phyloP scores from a whole-genome alignment of 2,797 vertebrate species.

The Anomalospiza imberbis region DNA sequence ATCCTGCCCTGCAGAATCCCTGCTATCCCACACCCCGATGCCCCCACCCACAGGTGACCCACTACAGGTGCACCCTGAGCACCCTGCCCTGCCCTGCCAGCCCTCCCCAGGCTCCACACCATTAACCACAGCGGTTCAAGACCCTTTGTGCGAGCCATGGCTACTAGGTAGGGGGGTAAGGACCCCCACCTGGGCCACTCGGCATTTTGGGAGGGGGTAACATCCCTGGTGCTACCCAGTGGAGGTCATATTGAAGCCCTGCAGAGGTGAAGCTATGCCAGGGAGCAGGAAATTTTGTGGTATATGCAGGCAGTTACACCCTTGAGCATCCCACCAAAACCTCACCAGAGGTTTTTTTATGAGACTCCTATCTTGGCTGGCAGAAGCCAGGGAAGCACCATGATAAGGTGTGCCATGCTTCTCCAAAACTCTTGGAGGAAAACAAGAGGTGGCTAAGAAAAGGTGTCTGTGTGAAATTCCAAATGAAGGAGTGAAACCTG shows the following conservation, averaged over 20 bases:
- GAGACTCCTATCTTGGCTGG: background rate
- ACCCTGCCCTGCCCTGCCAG: background rate
- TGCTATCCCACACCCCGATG: accelerated
- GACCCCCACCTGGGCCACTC: accelerated
- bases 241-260: background rate
- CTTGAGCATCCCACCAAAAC: background rate
- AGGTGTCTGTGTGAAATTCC: background rate
- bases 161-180: background rate
- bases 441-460: background rate
- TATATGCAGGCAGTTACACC: background rate
- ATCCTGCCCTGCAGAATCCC: background rate
- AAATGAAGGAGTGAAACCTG: background rate
- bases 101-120: background rate
- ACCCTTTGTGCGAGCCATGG: background rate
- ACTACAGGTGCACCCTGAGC: background rate
- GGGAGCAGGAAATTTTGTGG: background rate
- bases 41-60: background rate
- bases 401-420: accelerated
- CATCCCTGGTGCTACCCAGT: background rate
- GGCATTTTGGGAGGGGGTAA: background rate
- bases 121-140: accelerated
- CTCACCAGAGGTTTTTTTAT: background rate
- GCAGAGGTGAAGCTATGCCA: background rate
- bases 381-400: background rate
- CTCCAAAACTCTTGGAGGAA: background rate